Conservation (phyloP, 2,797 vertebrate genomes). For the Stomatorhinus walkeri region DNA sequence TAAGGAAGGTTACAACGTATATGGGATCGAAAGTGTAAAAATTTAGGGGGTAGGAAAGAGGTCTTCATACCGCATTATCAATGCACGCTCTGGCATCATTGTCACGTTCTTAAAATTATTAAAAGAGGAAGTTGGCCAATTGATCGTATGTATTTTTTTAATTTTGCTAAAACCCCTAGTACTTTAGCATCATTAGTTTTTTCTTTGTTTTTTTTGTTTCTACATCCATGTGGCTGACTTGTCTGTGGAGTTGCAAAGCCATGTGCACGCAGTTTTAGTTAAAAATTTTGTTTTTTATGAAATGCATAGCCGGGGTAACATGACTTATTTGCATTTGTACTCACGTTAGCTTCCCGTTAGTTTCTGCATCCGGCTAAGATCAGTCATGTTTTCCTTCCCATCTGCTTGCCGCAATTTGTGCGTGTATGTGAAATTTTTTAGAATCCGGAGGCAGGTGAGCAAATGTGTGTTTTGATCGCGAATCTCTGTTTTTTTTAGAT, state of each 20-base stretch:
- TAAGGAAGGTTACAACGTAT: slow-evolving; percentile 99
- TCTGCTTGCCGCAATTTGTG: slow-evolving; percentile 15
- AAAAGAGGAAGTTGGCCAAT: slow-evolving; percentile 82
- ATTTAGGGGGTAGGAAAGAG: slow-evolving; percentile 99
- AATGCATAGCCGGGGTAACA: background rate
- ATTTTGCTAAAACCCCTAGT: slow-evolving; percentile 46
- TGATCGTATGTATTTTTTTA: slow-evolving; percentile 74
- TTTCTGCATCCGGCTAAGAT: slow-evolving; percentile 1
- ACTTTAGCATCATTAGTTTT: slow-evolving; percentile 53
- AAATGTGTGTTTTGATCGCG: background rate
- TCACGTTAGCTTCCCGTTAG: slow-evolving; percentile 13
- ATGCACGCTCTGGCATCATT: slow-evolving; percentile 76
- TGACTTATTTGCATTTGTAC: slow-evolving; percentile 9
- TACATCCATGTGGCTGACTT: slow-evolving; percentile 67
- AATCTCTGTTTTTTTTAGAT: slow-evolving; percentile 63
- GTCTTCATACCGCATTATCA: slow-evolving; percentile 74
- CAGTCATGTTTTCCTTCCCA: background rate
- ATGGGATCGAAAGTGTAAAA: slow-evolving; percentile 99
- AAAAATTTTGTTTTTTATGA: background rate
- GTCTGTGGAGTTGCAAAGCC: slow-evolving; percentile 31
- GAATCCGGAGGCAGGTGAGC: background rate
- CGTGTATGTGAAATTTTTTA: background rate
- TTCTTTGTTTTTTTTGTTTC: slow-evolving; percentile 58
- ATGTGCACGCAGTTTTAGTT: background rate
- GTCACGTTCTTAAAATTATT: slow-evolving; percentile 76